These are phyloP conservation scores for Lasioglossum baleicum DNA, from an alignment of 1,140 invertebrate genomes.

Conservation along the genomic window DNA sequence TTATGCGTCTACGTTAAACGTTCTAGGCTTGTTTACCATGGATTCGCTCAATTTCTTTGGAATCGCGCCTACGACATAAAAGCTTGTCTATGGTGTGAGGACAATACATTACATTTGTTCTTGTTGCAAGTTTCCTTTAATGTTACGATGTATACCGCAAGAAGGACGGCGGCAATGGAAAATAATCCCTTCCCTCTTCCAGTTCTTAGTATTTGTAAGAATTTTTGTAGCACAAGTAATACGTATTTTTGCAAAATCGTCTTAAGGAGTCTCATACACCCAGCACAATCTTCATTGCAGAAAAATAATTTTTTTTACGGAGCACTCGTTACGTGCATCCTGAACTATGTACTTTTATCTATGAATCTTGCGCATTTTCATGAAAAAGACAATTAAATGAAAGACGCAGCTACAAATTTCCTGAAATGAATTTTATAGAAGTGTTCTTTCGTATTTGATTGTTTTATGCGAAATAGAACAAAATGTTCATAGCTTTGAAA, in stretches of 20 bases:
- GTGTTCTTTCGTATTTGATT: too few species aligned
- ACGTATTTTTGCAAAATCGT: background rate
- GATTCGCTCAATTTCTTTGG: conserved; percentile 74
- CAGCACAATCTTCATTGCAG: too few species aligned
- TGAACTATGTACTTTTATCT: too few species aligned
- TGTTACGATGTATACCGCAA: conserved; percentile 67
- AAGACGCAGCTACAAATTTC: too few species aligned
- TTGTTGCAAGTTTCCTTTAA: conserved; percentile 59
- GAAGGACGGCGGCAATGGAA: conserved; percentile 20
- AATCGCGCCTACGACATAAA: conserved; percentile 75
- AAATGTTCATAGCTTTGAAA: too few species aligned
- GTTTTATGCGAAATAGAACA: too few species aligned
- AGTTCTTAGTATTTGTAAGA: background rate
- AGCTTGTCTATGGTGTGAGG: conserved; percentile 73
- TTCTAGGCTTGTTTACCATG: conserved; percentile 78
- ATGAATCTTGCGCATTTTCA: too few species aligned
- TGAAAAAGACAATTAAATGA: too few species aligned
- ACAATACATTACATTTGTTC: conserved; percentile 65
- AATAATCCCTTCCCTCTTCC: conserved; percentile 49
- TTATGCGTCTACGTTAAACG: conserved; percentile 13
- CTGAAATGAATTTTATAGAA: too few species aligned
- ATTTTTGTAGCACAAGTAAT: too few species aligned
- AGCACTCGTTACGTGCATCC: too few species aligned
- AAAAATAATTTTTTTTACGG: too few species aligned
- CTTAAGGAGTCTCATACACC: background rate